A percentile compares a stretch with the other conserved stretches of the same genome.
Conservation (phyloP, 2,797 vertebrate genomes). For the Scolopax bukidnonensis region DNA sequence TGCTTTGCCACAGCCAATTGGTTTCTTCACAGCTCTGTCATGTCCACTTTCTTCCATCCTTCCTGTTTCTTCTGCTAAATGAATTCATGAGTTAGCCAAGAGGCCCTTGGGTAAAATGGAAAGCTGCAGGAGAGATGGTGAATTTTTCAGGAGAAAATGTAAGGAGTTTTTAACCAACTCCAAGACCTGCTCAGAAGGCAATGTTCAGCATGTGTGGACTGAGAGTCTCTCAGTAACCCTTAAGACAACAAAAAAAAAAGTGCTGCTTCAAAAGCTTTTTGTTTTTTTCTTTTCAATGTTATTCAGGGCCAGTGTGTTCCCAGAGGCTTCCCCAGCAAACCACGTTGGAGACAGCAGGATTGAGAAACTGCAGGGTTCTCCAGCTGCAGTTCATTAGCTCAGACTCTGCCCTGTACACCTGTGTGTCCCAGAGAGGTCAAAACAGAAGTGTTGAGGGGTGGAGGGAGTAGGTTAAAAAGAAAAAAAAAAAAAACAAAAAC, state of each 20-base stretch:
- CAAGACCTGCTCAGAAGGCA: background rate
- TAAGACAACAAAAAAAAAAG: background rate
- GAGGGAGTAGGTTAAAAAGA: background rate
- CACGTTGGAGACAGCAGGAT: background rate
- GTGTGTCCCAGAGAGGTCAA: background rate
- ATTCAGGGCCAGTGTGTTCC: background rate
- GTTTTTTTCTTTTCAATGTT: slow-evolving; percentile 9
- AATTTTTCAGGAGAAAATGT: slow-evolving; percentile 45
- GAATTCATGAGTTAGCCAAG: slow-evolving; percentile 36
- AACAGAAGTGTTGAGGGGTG: background rate
- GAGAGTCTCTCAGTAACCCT: background rate
- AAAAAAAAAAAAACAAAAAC: background rate
- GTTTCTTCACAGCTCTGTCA: slow-evolving; percentile 21
- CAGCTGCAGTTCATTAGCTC: background rate
- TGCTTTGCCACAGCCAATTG: background rate
- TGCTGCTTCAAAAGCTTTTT: background rate
- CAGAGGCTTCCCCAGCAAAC: background rate
- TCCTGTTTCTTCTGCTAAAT: slow-evolving; percentile 18
- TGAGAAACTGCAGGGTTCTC: background rate
- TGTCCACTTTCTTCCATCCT: slow-evolving; percentile 30
- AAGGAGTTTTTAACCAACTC: slow-evolving; percentile 43
- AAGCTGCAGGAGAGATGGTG: slow-evolving; percentile 19
- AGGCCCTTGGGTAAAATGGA: slow-evolving; percentile 29
- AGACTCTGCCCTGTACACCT: background rate
- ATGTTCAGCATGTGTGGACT: background rate